Evolutionary conservation across 2,888 invertebrate genomes (phyloP), one percentile per base, ranked within the genome.

Genomic region (Xestia c-nigrum): DNA sequence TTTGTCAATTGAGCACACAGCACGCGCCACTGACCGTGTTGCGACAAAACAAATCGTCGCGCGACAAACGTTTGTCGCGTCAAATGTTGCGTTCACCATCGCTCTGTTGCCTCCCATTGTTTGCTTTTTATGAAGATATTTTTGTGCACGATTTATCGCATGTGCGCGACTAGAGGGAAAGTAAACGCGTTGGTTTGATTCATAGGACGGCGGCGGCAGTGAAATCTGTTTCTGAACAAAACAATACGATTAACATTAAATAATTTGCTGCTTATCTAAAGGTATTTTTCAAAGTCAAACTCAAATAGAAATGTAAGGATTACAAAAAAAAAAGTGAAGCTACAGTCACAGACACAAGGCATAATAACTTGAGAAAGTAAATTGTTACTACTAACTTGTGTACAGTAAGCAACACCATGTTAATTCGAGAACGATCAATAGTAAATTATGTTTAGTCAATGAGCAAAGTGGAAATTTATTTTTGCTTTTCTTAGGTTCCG

Each of bases 51-150:
- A 87, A 81, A 80, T 78, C 66, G 87, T 81, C 76, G 65, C 71
- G 63, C 77, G 72, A 81, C 87, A 83, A 87, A 79, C 78, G 76
- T 81, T 86, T 82, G 85, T 84, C 80, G 76, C 75, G 59, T 87
- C 85, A 88, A 88, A 89, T 83, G 83, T 88, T 85, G 82, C 87
- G 86, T 87, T 74, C 80, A 55, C 75, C 76, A 80, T 70, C 85
- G 89, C 84, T 84, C 78, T 83, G 81, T 78, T 79, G 78, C 80
- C 73, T 76, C 79, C 67, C 80, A 83, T 88, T 85, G 85, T 88
- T 85, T 84, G 75, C 68, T 71, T 75, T 80, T 75, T 81, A 85
- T 87, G 72, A 86, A 84, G 84, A 84, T 81, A 80, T 87, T 87
- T 86, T 86, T 83, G 83, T 76, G 65, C 73, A 38, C 73, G 77